Evolutionary conservation across 1,140 invertebrate genomes (phyloP), one percentile per base, ranked within the genome.

Genomic region (Pomacea maculata): DNA sequence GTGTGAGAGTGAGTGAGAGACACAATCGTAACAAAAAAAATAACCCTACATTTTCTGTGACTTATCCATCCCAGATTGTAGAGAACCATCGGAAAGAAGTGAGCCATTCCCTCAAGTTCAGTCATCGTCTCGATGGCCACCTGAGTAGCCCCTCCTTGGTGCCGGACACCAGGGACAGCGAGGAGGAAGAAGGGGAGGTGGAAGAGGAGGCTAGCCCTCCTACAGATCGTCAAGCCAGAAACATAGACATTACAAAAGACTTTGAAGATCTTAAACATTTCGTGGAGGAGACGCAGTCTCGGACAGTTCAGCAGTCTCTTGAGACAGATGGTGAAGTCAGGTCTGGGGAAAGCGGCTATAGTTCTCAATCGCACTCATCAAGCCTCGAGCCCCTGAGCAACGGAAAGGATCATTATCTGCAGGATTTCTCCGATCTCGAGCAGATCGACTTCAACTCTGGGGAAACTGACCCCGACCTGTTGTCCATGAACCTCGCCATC

Each of bases 401-500:
- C 45, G 70, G 77, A n/a, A 67, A 78, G 25, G 65, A 79, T 45
- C 72, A 79, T 12, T 61, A 84, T 17, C 70, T 89, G 34, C 87
- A 88, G 5, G 86, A 88, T 76, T 87, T 89, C 63, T 84, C 83
- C 21, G 84, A 88, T 54, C 79, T 86, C 76, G 86, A 88, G 5
- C 85, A 86, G 63, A 83, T 86, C 52, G 86, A 88, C 61, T 87
- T 87, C 78, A 80, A 80, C 64, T 80, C 84, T 10, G 83, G 85
- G 29, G 89, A 89, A 77, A 75, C 89, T 57, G 88, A 89, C 70
- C 87, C 88, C 14, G 88, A 89, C 81, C 81, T 89, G 76, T 11
- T 45, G 72, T 88, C 88, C 11, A 86, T 90, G 86, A 90, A 88
- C 85, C 82, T 89, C n/a, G 86, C 83, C n/a, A 86, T 86, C n/a